Conservation (phyloP, 1,140 invertebrate species). For the Cyclina sinensis region DNA sequence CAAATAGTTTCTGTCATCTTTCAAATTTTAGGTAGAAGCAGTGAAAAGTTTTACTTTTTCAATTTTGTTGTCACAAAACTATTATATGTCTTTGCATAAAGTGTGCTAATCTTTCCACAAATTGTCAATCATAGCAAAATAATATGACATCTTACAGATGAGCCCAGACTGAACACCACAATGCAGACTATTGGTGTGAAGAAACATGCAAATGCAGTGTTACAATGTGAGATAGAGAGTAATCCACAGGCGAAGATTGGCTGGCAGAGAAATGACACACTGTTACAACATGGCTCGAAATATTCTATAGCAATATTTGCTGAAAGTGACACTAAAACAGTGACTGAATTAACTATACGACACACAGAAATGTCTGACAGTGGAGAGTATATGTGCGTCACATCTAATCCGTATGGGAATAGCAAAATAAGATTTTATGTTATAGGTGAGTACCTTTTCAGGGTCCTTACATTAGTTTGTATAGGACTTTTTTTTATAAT, state of each 20-base stretch:
- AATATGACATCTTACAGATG: no score
- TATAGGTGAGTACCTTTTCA: not conserved
- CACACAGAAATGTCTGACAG: conserved; percentile 6
- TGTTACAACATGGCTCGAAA: not conserved
- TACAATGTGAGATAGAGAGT: conserved; percentile 52
- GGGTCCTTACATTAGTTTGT: no score
- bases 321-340: conserved; percentile 8
- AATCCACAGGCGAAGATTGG: not conserved
- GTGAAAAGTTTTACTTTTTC: no score
- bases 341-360: conserved; percentile 40
- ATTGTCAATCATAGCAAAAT: no score
- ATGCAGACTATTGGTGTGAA: not conserved
- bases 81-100: no score
- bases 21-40: no score
- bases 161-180: not conserved
- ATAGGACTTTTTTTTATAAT: no score
- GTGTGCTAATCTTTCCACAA: no score
- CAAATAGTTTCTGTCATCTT: no score
- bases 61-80: no score
- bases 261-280: conserved; percentile 10
- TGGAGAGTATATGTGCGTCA: conserved; percentile 36
- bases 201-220: not conserved
- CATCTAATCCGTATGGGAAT: conserved; percentile 3
- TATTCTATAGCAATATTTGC: conserved; percentile 2
- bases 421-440: not conserved